Base-by-base conservation (phyloP, 2,113 vertebrate genomes). In the Phylloscopus trochiloides region DNA sequence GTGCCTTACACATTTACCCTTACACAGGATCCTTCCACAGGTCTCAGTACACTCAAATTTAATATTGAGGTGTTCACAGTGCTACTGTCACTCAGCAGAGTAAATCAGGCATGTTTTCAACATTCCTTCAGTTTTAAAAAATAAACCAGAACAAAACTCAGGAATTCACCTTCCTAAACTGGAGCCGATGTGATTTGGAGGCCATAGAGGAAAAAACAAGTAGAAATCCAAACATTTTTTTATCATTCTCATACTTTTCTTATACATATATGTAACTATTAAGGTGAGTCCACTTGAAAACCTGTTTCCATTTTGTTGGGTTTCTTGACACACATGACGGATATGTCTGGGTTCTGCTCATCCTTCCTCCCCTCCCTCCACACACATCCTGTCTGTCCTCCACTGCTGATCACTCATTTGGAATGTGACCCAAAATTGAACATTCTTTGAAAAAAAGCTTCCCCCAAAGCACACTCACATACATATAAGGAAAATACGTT, bases 371-470 rank as follows among this genome's bases (percentile, higher is more conserved):
- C 1, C 70, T 87, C 59, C 50, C 47, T 67, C 1, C 12, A 25
- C 45, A 40, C 54, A 29, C 18, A 19, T 20, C 17, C 45, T 85
- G 43, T 38, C 38, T 45, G 34, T 59, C 45, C 57, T 76, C 58
- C 19, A 6, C 36, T 21, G 63, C 63, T 81, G 43, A 86, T 40
- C 73, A 78, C 26, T 66, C 77, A 55, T 52, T 86, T 86, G 73
- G 36, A 95, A 93, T 36, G n/a, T 10, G 83, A 88, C 75, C 88
- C 59, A 54, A 91, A 90, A 92, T 5, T 77, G 67, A 68, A 59
- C 20, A 24, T 75, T 8, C 58, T 47, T 65, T 24, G 36, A 48
- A 55, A 75, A 57, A 83, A 48, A 80, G 6, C 19, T 52, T 80
- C 25, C 42, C 82, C 82, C 63, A 85, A 73, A 93, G 68, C 81